A percentile compares a stretch with the other conserved stretches of the same genome.
phyloP scores from a whole-genome alignment of 2,113 vertebrate species.

The Notiomystis cincta region DNA sequence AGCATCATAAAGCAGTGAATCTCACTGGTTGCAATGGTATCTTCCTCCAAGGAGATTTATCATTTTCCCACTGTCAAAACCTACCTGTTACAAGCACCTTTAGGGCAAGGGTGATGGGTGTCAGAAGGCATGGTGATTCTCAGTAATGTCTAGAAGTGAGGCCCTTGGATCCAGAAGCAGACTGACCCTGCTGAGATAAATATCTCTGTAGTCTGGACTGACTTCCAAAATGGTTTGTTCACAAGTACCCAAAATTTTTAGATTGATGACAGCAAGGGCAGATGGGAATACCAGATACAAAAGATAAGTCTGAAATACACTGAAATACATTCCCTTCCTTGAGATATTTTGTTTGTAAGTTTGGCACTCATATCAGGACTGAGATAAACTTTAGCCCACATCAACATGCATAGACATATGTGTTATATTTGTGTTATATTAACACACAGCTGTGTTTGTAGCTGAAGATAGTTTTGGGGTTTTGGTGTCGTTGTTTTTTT shows the following conservation, averaged over 20 bases:
- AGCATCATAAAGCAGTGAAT: background rate
- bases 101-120: background rate
- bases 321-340: background rate
- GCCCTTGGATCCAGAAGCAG: background rate
- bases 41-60: background rate
- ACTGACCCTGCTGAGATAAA: background rate
- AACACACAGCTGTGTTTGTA: background rate
- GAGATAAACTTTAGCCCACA: background rate
- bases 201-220: background rate
- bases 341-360: background rate
- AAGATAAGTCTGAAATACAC: background rate
- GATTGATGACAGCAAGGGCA: background rate
- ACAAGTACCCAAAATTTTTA: too few relatives aligned
- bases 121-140: background rate
- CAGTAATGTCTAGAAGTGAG: background rate
- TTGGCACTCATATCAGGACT: background rate
- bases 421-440: background rate
- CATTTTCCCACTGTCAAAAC: background rate
- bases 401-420: background rate
- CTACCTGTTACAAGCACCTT: background rate
- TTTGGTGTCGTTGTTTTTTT: too few relatives aligned
- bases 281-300: background rate
- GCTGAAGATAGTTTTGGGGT: background rate
- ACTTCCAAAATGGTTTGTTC: background rate
- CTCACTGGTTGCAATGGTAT: background rate